phyloP scores from a whole-genome alignment of 2,113 vertebrate species.

The Protobothrops flavoviridis region DNA sequence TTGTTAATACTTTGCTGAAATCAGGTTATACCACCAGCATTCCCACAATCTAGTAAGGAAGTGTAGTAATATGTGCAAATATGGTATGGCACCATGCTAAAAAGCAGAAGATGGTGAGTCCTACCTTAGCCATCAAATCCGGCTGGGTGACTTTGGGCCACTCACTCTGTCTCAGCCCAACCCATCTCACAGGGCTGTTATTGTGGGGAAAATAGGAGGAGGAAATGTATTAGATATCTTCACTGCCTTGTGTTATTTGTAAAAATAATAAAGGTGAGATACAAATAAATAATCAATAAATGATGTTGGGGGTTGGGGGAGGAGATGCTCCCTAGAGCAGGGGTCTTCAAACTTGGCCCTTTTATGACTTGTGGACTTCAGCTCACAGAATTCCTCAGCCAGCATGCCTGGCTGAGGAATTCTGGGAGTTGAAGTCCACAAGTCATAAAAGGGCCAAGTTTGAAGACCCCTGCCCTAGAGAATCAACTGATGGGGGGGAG shows the following conservation, averaged over 20 bases:
- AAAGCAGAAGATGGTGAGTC: background rate
- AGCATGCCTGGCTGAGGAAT: too few species aligned
- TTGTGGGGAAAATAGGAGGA: background rate
- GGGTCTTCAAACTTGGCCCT: too few species aligned
- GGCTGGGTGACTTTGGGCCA: background rate
- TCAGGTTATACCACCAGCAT: background rate
- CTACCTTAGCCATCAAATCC: background rate
- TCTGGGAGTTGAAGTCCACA: too few species aligned
- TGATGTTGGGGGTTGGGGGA: background rate
- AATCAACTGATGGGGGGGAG: too few species aligned
- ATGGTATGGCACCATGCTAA: background rate
- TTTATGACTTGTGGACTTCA: too few species aligned
- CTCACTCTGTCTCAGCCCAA: background rate
- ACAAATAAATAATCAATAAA: background rate
- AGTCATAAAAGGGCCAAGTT: too few species aligned
- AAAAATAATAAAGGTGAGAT: background rate
- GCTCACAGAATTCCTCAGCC: too few species aligned
- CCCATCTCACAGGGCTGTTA: background rate
- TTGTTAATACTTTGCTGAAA: background rate
- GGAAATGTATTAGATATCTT: background rate
- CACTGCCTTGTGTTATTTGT: background rate
- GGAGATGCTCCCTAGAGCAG: background rate
- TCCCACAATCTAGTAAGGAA: background rate
- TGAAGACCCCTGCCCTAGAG: too few species aligned
- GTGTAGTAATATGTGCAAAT: background rate